A percentile compares a stretch with the other conserved stretches of the same genome.
phyloP scores from a whole-genome alignment of 2,888 invertebrate species.

The Erpobdella octoculata region DNA sequence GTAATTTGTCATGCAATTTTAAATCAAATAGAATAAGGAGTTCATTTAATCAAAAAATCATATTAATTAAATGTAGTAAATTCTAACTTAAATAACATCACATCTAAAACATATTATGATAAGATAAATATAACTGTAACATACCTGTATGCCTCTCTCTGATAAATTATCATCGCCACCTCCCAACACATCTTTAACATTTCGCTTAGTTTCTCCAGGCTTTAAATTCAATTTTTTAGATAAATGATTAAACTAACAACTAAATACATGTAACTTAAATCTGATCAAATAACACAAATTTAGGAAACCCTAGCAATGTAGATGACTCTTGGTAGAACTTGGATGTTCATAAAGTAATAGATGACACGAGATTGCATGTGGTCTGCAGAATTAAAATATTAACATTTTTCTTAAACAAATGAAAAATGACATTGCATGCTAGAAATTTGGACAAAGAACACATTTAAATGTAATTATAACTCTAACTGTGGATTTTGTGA shows the following conservation, averaged over 20 bases:
- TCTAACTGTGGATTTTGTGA: conserved; percentile 53
- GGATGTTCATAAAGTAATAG: conserved; percentile 98
- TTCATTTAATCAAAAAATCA: too few species aligned
- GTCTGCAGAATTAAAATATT: conserved; percentile 57
- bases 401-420: neutral
- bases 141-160: conserved; percentile 62
- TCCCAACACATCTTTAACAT: conserved; percentile 80
- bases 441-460: neutral
- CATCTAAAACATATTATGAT: too few species aligned
- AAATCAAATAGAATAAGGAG: too few species aligned
- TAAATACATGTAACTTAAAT: neutral
- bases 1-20: too few species aligned
- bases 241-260: neutral
- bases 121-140: too few species aligned
- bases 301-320: conserved; percentile 78
- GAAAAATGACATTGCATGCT: neutral
- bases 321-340: conserved; percentile 91
- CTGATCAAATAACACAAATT: too few species aligned
- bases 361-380: conserved; percentile 95
- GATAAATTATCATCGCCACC: conserved; percentile 92
- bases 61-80: too few species aligned
- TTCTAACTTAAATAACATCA: too few species aligned
- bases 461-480: too few species aligned
- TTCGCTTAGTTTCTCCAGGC: conserved; percentile 95
- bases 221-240: too few species aligned